These are phyloP conservation scores for Trematomus bernacchii DNA, from an alignment of 2,797 vertebrate species.

Conservation along the genomic window DNA sequence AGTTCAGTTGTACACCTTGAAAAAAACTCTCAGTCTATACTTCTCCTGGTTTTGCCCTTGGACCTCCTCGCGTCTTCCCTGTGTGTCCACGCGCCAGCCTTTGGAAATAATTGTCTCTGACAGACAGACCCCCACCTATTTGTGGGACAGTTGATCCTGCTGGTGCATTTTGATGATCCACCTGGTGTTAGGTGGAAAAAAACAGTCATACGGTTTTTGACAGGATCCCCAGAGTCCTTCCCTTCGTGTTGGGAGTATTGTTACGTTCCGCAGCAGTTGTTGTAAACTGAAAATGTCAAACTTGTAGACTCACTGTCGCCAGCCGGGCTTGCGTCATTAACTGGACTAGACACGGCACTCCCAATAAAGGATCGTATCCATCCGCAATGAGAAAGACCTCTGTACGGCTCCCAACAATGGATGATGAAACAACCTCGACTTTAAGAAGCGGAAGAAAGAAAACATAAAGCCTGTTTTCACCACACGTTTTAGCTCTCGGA, in stretches of 20 bases:
- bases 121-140: slow-evolving; percentile 17
- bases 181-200: slow-evolving; percentile 33
- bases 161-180: slow-evolving; percentile 36
- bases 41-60: background rate
- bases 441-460: background rate
- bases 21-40: background rate
- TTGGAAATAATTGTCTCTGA: background rate
- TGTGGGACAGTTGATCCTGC: background rate
- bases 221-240: slow-evolving; percentile 47
- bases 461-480: background rate
- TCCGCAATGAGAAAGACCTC: slow-evolving; percentile 79
- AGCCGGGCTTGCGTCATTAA: slow-evolving; percentile 89
- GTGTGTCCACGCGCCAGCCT: background rate
- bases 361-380: slow-evolving; percentile 84
- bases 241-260: slow-evolving; percentile 73
- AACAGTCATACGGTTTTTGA: background rate
- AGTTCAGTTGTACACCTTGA: background rate
- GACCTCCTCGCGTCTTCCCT: background rate
- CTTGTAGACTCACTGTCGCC: slow-evolving; percentile 90
- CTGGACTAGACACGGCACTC: slow-evolving; percentile 85
- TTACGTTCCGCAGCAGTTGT: slow-evolving; percentile 87
- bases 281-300: slow-evolving; percentile 93
- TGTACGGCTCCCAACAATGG: slow-evolving; percentile 30
- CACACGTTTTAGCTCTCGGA: background rate
- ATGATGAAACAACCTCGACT: background rate